Percentiles rank a stretch among this genome's conserved stretches.
Evolutionary conservation across 2,113 vertebrate species (phyloP).

Genomic region (Campylorhamphus procurvoides): DNA sequence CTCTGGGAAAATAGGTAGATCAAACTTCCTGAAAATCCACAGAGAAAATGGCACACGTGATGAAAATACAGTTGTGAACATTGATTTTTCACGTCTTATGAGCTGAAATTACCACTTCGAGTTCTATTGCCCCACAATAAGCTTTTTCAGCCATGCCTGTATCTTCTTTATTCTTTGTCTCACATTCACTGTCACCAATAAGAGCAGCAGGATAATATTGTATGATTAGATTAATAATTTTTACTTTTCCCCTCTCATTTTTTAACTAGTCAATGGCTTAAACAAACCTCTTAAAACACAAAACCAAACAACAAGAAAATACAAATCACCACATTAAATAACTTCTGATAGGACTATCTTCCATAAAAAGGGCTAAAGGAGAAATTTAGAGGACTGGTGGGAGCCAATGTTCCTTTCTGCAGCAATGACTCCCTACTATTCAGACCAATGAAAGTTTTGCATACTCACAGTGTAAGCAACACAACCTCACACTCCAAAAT

Average conservation of each 20-base stretch:
- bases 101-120: not conserved
- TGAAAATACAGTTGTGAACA: not conserved
- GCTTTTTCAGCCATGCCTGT: not conserved
- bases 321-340: not conserved
- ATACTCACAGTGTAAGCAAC: not conserved
- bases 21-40: not conserved
- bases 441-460: not conserved
- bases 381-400: not conserved
- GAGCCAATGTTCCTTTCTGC: not conserved
- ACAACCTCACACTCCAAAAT: not conserved
- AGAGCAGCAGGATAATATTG: not conserved
- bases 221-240: not conserved
- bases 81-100: not conserved
- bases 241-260: not conserved
- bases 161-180: not conserved
- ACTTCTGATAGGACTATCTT: not conserved
- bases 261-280: not conserved
- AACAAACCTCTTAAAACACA: not conserved
- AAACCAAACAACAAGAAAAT: not conserved
- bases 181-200: not conserved
- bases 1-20: not conserved
- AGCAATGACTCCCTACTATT: not conserved
- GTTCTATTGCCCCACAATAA: not conserved
- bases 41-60: not conserved
- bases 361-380: not conserved